Percentiles rank a stretch among this genome's conserved stretches.
phyloP scores from a whole-genome alignment of 2,113 vertebrate genomes.

The Platysternon megacephalum region DNA sequence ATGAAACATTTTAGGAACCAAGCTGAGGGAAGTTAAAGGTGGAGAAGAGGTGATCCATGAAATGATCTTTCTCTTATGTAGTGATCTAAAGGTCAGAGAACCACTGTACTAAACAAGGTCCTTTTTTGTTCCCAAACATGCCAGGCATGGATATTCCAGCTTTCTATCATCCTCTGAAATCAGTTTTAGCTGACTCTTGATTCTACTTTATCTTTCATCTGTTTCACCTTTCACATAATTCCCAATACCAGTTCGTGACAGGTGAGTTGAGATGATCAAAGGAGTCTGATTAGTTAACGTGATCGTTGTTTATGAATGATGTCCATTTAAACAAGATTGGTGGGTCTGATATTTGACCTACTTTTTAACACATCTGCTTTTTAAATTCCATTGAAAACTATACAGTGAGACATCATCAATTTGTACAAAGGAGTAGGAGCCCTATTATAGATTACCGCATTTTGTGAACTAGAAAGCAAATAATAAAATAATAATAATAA shows the following conservation, averaged over 20 bases:
- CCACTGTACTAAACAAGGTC: background rate
- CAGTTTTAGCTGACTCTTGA: background rate
- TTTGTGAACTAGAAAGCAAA: background rate
- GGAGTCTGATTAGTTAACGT: background rate
- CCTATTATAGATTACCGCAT: background rate
- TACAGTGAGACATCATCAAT: background rate
- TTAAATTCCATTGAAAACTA: background rate
- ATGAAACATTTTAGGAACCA: background rate
- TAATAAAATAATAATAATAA: fast-evolving
- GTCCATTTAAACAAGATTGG: background rate
- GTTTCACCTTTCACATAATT: background rate
- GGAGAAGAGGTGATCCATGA: background rate
- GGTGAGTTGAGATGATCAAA: background rate
- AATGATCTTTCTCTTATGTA: background rate
- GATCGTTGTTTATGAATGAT: background rate
- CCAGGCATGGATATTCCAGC: background rate
- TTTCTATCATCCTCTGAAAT: background rate
- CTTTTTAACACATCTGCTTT: background rate
- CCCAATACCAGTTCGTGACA: background rate
- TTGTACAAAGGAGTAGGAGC: background rate
- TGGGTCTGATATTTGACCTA: background rate
- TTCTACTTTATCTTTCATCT: background rate
- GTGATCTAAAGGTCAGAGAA: background rate
- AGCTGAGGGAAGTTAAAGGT: background rate
- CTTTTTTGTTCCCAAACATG: background rate